Evolutionary conservation across 2,797 vertebrate species (phyloP), one percentile per base, ranked within the genome.

Genomic region (Enteromius mattozi): DNA sequence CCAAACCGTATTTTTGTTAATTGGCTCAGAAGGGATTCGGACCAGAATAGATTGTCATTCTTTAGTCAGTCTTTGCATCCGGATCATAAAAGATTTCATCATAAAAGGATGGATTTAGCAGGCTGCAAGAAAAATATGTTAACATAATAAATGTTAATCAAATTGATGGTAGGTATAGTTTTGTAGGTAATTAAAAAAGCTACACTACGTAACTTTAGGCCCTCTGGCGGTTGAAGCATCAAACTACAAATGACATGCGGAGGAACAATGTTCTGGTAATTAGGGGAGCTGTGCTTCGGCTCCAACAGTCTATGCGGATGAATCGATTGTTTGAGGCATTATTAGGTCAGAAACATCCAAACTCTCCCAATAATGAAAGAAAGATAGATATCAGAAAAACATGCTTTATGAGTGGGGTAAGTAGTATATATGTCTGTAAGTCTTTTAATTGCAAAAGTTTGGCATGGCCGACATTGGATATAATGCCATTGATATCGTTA

Each of bases 41-140:
- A 61, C 12, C 79, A 66, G 40, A 71, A 80, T 24, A 47, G 80
- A 78, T 63, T 68, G 40, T 42, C 40, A 42, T 42, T 42, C 40
- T 42, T 33, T 33, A 33, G 33, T 33, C 33, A 33, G 2, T 33
- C 33, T 33, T 33, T 24, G n/a, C 27, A 68, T 85, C 54, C 13
- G 51, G 24, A 14, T 68, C 54, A 47, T 24, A 47, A 66, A 45
- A 14, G 6, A 21, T 51, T 27, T 40, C 2, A 21, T 13, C 3
- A 21, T 71, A 13, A 59, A 69, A 21, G 5, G 45, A 65, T 42
- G 16, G 33, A 63, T 59, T 45, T 63, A 27, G 30, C 69, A 42
- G 27, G n/a, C 21, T 27, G 8, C 1, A 4, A 37, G 24, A 65
- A 19, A 21, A 61, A 30, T 54, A 54, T 61, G 5, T 63, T 30